Evolutionary conservation across 2,797 vertebrate genomes (phyloP).

Genomic region (Phataginus tricuspis): DNA sequence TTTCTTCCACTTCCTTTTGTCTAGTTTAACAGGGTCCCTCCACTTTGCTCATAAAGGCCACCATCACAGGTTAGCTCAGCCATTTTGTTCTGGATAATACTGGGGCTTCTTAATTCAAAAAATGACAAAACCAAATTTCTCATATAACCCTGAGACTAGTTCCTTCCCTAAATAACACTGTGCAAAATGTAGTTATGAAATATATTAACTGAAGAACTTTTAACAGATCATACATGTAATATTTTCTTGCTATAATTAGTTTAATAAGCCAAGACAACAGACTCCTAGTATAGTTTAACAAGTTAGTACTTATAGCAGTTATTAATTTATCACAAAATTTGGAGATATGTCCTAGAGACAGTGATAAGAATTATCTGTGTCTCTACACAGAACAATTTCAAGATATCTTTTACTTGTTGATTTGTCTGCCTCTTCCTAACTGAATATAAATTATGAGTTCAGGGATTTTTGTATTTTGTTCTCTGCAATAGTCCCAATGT

Average conservation of each 20-base stretch:
- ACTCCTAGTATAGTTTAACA: slow-evolving; percentile 7
- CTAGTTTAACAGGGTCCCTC: neutral
- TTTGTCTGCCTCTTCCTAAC: slow-evolving; percentile 2
- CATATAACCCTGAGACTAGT: neutral
- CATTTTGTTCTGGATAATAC: slow-evolving; percentile 31
- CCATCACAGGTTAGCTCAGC: neutral
- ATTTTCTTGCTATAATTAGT: slow-evolving; percentile 16
- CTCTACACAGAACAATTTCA: slow-evolving; percentile 29
- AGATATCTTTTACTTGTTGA: slow-evolving; percentile 12
- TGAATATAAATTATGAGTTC: neutral
- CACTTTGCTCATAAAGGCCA: slow-evolving; percentile 10
- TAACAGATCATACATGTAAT: slow-evolving; percentile 5
- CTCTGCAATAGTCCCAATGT: slow-evolving; percentile 29
- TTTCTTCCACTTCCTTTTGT: slow-evolving; percentile 17
- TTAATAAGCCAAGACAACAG: slow-evolving; percentile 33
- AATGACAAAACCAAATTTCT: neutral
- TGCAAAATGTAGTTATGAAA: slow-evolving; percentile 31
- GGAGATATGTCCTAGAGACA: slow-evolving; percentile 17
- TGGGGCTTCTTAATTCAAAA: slow-evolving; percentile 20
- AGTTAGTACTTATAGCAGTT: neutral
- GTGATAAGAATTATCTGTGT: slow-evolving; percentile 7
- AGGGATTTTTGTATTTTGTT: neutral
- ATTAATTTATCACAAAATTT: neutral
- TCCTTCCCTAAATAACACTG: neutral
- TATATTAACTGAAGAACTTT: slow-evolving; percentile 34